phyloP scores from a whole-genome alignment of 2,113 vertebrate species.

The Eublepharis macularius region DNA sequence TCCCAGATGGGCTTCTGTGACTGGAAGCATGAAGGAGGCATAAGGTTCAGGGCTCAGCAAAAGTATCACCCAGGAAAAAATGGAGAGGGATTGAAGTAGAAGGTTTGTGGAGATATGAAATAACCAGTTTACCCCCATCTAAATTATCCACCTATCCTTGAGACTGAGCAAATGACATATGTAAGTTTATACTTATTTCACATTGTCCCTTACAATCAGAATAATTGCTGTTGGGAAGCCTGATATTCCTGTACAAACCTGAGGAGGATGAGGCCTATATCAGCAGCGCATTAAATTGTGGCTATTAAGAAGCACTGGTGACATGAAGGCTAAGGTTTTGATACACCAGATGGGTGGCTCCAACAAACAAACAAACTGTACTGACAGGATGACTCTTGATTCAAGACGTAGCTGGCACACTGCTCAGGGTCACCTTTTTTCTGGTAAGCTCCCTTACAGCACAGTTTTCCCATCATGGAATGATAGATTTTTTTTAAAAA shows the following conservation, averaged over 20 bases:
- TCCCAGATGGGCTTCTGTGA: background rate
- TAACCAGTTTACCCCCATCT: background rate
- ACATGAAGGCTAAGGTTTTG: background rate
- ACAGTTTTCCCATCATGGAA: background rate
- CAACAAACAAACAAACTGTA: background rate
- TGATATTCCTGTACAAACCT: background rate
- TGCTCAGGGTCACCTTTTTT: conserved; percentile 14
- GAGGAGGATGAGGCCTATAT: background rate
- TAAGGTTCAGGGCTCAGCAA: background rate
- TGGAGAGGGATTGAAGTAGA: background rate
- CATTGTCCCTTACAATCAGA: background rate
- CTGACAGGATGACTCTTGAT: background rate
- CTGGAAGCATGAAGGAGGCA: background rate
- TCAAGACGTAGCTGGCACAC: fast-evolving
- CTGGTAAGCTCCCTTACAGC: background rate
- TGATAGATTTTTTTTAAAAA: too few species aligned
- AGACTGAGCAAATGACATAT: background rate
- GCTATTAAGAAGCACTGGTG: background rate
- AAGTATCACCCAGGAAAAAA: background rate
- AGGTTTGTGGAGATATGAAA: background rate
- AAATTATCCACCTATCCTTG: background rate
- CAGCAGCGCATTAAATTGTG: background rate
- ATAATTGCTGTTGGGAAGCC: background rate
- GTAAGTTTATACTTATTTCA: background rate
- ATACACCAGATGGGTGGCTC: background rate